Evolutionary conservation across 2,888 invertebrate genomes (phyloP).

Genomic region (Sclerodermus sp.): DNA sequence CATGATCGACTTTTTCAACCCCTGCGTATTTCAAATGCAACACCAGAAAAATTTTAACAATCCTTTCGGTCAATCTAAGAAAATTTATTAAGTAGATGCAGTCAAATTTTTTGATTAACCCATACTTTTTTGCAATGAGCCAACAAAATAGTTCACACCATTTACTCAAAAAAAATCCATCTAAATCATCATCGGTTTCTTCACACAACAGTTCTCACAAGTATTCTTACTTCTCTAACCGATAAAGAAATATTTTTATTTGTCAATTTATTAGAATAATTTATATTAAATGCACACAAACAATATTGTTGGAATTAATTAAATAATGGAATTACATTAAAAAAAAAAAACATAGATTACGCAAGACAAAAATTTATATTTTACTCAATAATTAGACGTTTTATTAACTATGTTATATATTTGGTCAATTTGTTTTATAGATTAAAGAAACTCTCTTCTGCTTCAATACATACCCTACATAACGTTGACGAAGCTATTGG

Average conservation of each 20-base stretch:
- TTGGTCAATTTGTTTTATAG: background rate
- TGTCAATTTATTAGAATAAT: background rate
- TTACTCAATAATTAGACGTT: too few relatives aligned
- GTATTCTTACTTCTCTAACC: slow-evolving; percentile 20
- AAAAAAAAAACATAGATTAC: too few relatives aligned
- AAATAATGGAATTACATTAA: too few relatives aligned
- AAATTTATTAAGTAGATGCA: slow-evolving; percentile 33
- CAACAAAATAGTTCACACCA: slow-evolving; percentile 7
- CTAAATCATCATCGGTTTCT: slow-evolving; percentile 18
- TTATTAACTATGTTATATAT: too few relatives aligned
- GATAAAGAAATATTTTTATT: too few relatives aligned
- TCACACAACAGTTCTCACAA: slow-evolving; percentile 27
- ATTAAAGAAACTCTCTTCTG: background rate
- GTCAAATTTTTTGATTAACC: slow-evolving; percentile 22
- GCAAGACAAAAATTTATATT: too few relatives aligned
- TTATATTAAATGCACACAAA: too few relatives aligned
- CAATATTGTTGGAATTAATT: too few relatives aligned
- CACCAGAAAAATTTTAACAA: slow-evolving; percentile 5
- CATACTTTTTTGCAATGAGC: slow-evolving; percentile 29
- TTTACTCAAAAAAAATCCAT: background rate
- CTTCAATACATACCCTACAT: background rate
- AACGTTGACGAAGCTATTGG: too few relatives aligned
- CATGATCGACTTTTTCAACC: slow-evolving; percentile 15
- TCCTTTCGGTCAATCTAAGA: slow-evolving; percentile 16
- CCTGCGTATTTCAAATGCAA: slow-evolving; percentile 14